phyloP scores from a whole-genome alignment of 2,797 vertebrate genomes.

The Vireo griseus region DNA sequence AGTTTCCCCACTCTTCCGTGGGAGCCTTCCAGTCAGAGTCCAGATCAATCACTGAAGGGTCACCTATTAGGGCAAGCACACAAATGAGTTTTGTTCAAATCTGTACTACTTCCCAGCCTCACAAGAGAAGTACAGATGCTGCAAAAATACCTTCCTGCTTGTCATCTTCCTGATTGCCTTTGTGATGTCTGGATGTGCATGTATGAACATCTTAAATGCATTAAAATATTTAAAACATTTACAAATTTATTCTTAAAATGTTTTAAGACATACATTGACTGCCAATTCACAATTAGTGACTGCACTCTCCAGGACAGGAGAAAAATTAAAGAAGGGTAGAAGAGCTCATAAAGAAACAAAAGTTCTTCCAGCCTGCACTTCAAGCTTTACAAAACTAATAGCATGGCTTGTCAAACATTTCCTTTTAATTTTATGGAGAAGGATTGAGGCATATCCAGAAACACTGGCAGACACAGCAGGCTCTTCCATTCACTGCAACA shows the following conservation, averaged over 20 bases:
- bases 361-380: neutral
- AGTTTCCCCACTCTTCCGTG: constrained; percentile 58
- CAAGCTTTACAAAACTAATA: neutral
- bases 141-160: neutral
- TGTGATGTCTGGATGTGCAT: neutral
- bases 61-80: neutral
- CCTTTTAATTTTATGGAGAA: neutral
- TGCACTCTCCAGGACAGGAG: neutral
- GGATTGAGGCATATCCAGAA: neutral
- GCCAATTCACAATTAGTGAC: neutral
- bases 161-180: neutral
- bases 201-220: neutral
- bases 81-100: neutral
- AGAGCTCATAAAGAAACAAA: neutral
- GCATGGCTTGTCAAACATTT: neutral
- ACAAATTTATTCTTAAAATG: neutral
- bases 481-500: neutral
- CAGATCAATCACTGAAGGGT: constrained; percentile 3
- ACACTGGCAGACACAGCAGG: neutral
- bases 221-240: neutral
- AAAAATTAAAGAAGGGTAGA: neutral
- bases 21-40: constrained; percentile 64
- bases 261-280: neutral
- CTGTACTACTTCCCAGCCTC: neutral
- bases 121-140: neutral